Evolutionary conservation across 2,797 vertebrate genomes (phyloP).

Genomic region (Scolopax rusticola): DNA sequence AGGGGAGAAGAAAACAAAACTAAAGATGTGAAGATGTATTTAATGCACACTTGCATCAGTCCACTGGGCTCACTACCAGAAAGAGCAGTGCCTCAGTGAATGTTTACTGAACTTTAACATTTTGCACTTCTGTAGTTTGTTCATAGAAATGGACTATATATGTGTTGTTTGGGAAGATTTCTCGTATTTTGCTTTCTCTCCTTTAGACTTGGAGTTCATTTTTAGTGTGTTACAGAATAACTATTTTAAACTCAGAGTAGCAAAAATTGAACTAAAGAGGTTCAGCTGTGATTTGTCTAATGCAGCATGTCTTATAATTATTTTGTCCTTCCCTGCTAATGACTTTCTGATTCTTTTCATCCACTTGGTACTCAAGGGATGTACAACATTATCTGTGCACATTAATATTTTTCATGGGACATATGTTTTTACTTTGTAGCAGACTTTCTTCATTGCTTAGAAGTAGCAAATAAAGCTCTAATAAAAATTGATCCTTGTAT

Average conservation of each 20-base stretch:
- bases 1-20: background rate
- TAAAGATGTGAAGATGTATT: background rate
- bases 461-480: constrained; percentile 50
- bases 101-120: background rate
- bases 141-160: background rate
- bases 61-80: background rate
- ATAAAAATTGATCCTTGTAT: constrained; percentile 47
- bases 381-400: constrained; percentile 13
- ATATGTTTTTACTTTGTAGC: constrained; percentile 45
- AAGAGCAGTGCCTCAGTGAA: background rate
- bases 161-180: background rate
- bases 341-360: constrained; percentile 44
- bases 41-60: background rate
- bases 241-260: background rate
- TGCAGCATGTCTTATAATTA: background rate
- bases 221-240: background rate
- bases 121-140: background rate
- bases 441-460: constrained; percentile 14
- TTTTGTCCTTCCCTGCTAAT: constrained; percentile 5
- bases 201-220: background rate
- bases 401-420: constrained; percentile 35
- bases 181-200: background rate
- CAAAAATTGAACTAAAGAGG: background rate
- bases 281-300: background rate
- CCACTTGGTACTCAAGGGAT: background rate